Conservation (phyloP, 2,888 invertebrate genomes). For the Lasius fuliginosus region DNA sequence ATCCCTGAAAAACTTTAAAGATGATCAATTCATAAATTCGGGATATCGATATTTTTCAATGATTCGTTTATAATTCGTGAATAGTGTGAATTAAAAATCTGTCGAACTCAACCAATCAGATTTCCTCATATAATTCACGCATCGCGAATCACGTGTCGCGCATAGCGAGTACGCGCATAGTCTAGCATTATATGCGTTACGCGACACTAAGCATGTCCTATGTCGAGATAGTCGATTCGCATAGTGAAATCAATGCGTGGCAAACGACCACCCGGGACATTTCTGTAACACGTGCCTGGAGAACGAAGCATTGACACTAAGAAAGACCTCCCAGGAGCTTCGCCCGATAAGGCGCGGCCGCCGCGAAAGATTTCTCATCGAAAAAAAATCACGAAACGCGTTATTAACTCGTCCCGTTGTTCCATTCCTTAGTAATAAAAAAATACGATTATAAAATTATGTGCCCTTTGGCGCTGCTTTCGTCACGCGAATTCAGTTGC, state of each 20-base stretch:
- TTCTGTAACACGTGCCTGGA: conserved; percentile 54
- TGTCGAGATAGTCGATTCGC: conserved; percentile 37
- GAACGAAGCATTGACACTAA: conserved; percentile 49
- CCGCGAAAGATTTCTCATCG: conserved; percentile 65
- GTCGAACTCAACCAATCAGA: too few relatives aligned
- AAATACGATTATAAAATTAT: conserved; percentile 55
- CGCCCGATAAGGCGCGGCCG: conserved; percentile 66
- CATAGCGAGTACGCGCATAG: too few relatives aligned
- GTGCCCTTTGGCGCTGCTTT: not conserved
- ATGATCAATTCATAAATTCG: not conserved
- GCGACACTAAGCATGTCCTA: conserved; percentile 19
- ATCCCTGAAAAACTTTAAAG: not conserved
- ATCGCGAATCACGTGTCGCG: too few relatives aligned
- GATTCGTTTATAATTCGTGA: too few relatives aligned
- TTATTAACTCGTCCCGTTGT: conserved; percentile 38
- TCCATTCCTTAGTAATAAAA: conserved; percentile 59
- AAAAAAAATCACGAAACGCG: conserved; percentile 64
- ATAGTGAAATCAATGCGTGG: conserved; percentile 42
- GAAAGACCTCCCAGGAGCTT: conserved; percentile 65
- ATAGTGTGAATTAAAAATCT: too few relatives aligned
- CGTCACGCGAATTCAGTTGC: not conserved
- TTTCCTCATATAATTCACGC: too few relatives aligned
- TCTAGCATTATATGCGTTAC: conserved; percentile 1
- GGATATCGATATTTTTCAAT: not conserved
- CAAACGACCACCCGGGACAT: conserved; percentile 61